Base-by-base conservation (phyloP, 2,113 vertebrate species). In the Heliornis fulica region DNA sequence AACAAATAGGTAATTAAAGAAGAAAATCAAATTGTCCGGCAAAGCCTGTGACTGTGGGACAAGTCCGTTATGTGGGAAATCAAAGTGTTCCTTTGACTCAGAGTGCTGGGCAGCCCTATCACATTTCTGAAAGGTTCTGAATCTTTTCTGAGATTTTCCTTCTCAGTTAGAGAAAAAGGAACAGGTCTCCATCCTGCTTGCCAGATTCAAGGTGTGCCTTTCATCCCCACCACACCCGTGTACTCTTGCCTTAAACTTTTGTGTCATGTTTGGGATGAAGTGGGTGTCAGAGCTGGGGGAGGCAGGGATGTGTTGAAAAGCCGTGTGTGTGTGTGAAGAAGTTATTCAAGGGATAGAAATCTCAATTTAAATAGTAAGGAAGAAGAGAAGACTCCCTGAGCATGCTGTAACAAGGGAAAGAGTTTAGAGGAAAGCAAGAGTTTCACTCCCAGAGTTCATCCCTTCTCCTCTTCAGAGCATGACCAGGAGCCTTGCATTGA, bases 291-390 rank as follows among this genome's bases (percentile, higher is more conserved):
- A 75, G 68, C 76, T 92, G 92, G 64, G 61, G 88, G 83, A 93
- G 88, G 94, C 29, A 93, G 45, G 64, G 72, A 93, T 93, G 88
- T 88, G 72, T 80, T 75, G 70, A 93, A 93, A 94, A 95, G 74
- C 63, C 28, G 46, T 56, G 56, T 2, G 10, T 71, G 79, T 81
- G 85, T 83, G 48, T 71, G 76, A 89, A 96, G 72, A 29, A 87
- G 65, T 68, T 83, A 78, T 68, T 94, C 60, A 94, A 81, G 60
- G 63, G 69, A 56, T 56, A 71, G 50, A 83, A 83, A 50, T 54
- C 68, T 94, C 71, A 61, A 20, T 69, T 72, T 83, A 91, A 83
- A 80, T 38, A 83, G 25, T 31, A 65, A 80, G 7, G 38, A 57
- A 90, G 45, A 74, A 56, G 50, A 57, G 57, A 43, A 70, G 64